Percentiles rank a stretch among this genome's conserved stretches.
Evolutionary conservation across 2,888 invertebrate genomes (phyloP).

Genomic region (Tipula lateralis): DNA sequence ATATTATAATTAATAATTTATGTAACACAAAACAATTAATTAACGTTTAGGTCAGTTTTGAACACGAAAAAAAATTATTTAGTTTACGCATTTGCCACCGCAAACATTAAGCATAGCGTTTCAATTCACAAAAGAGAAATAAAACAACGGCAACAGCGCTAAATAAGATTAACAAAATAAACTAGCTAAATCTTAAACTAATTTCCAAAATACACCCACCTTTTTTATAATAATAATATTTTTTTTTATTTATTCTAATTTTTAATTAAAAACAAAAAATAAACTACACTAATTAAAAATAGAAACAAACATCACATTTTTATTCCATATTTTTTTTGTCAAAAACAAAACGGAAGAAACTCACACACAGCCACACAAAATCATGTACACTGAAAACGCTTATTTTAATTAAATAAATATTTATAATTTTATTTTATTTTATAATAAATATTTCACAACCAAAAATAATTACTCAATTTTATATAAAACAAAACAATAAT

Average conservation of each 20-base stretch:
- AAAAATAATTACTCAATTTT: neutral
- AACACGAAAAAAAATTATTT: neutral
- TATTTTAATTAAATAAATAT: neutral
- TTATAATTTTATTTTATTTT: neutral
- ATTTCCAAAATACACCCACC: conserved; percentile 9
- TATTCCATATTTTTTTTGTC: neutral
- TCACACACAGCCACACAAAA: neutral
- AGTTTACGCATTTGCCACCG: neutral
- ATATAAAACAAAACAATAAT: neutral
- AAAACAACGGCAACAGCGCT: neutral
- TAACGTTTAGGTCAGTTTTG: conserved; percentile 13
- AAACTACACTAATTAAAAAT: neutral
- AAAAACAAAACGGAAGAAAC: neutral
- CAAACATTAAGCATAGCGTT: neutral
- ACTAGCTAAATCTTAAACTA: neutral
- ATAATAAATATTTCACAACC: neutral
- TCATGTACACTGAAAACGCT: conserved; percentile 15
- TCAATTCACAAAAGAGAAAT: neutral
- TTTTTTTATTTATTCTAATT: neutral
- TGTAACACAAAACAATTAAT: neutral
- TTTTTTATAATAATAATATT: neutral
- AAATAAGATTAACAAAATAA: neutral
- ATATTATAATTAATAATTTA: conserved; percentile 25
- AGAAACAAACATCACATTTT: conserved; percentile 19
- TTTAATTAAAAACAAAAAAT: neutral